Evolutionary conservation across 2,888 invertebrate species (phyloP), one percentile per base, ranked within the genome.

Genomic region (Agrenia bidenticulata): DNA sequence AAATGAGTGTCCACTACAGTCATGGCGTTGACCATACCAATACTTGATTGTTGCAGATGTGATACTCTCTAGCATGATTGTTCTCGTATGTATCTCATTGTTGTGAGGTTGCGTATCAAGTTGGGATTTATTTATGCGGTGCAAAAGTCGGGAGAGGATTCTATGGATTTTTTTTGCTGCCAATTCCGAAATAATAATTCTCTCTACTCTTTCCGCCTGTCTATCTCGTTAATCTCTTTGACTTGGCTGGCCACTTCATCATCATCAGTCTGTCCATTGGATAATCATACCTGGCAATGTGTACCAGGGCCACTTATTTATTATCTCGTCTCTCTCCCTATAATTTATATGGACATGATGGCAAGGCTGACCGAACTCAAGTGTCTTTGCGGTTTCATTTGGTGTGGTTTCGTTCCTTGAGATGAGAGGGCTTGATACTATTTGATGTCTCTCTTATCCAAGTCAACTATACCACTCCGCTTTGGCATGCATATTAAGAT

Each of bases 141-240:
- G n/a, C 5, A 32, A 32, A 32, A 32, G 32, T 32, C 32, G 32
- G 32, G 11, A 32, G 32, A 32, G 32, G 11, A 32, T 4, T 7
- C 32, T 11, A 45, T 11, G 45, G 2, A 17, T 45, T 45, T 51
- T 51, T 51, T 51, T 23, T 51, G 4, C 23, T 13, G 51, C 19
- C 51, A 51, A 51, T 51, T 51, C 51, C 27, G n/a, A n/a, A 27
- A 54, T 54, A 54, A 54, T 32, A 32, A 7, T 32, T 32, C 23
- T 54, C 54, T 32, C 19, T 54, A n/a, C 54, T 32, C 54, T 54
- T 54, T 54, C 54, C 27, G 54, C 54, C 54, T 54, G 54, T 54
- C 54, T 32, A 54, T 54, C 54, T 54, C 19, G 37, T 54, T 54
- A 32, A 54, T 54, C 37, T 54, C 54, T 51, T 51, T 51, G 51